phyloP scores from a whole-genome alignment of 2,797 vertebrate genomes.

The Chelon labrosus region DNA sequence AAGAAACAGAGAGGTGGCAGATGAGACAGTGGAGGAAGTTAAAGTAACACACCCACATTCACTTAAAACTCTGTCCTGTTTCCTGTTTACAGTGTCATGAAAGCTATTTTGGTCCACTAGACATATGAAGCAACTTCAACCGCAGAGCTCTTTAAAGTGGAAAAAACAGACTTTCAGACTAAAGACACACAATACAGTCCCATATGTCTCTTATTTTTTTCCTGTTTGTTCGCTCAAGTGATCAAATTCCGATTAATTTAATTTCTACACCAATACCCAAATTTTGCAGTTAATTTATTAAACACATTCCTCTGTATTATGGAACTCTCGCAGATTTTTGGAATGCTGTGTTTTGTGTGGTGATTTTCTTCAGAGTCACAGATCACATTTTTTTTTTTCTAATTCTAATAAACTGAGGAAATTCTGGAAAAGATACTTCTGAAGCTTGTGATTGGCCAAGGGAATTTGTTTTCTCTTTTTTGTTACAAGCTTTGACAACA shows the following conservation, averaged over 20 bases:
- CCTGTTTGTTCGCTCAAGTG: slow-evolving; percentile 9
- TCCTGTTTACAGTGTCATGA: slow-evolving; percentile 83
- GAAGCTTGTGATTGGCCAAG: no score
- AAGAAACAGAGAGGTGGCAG: slow-evolving; percentile 29
- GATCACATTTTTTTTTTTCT: no score
- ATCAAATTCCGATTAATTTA: background rate
- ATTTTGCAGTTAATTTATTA: no score
- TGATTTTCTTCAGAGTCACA: no score
- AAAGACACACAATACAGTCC: slow-evolving; percentile 8
- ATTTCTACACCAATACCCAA: no score
- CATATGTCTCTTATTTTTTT: background rate
- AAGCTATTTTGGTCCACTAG: slow-evolving; percentile 67
- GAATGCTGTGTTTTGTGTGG: no score
- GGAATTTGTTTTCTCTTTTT: background rate
- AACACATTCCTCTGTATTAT: no score
- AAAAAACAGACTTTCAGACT: background rate
- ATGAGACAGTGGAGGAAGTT: slow-evolving; percentile 41
- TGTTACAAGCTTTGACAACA: slow-evolving; percentile 19
- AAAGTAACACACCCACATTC: slow-evolving; percentile 34
- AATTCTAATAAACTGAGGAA: no score
- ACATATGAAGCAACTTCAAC: slow-evolving; percentile 54
- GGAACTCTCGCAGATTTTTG: no score
- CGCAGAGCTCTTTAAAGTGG: slow-evolving; percentile 46
- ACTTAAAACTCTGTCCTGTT: slow-evolving; percentile 68
- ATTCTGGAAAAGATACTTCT: no score